phyloP scores from a whole-genome alignment of 2,797 vertebrate species.

The Chelidonichthys spinosus region DNA sequence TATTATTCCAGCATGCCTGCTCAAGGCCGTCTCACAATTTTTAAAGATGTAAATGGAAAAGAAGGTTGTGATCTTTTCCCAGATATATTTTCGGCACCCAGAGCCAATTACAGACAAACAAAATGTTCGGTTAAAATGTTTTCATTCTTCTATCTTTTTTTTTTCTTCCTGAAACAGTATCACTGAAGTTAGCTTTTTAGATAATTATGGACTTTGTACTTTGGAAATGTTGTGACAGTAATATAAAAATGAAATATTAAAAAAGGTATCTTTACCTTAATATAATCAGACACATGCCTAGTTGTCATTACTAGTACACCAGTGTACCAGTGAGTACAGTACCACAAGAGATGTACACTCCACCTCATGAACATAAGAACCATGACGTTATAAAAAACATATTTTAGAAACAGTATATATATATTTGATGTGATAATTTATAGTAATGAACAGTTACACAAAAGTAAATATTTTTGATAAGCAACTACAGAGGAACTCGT shows the following conservation, averaged over 20 bases:
- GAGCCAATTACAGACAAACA: constrained; percentile 32
- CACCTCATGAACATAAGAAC: constrained; percentile 33
- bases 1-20: constrained; percentile 70
- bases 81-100: constrained; percentile 28
- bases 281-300: constrained; percentile 39
- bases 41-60: constrained; percentile 86
- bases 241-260: constrained; percentile 53
- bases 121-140: constrained; percentile 8
- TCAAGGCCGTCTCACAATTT: constrained; percentile 86
- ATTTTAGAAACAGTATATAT: constrained; percentile 48
- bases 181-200: constrained; percentile 34
- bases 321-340: constrained; percentile 64
- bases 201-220: constrained; percentile 32
- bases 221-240: constrained; percentile 48
- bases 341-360: constrained; percentile 35
- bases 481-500: constrained; percentile 31
- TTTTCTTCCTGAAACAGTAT: constrained; percentile 21
- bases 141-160: constrained; percentile 19
- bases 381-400: constrained; percentile 33
- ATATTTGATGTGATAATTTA: constrained; percentile 61
- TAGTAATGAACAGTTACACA: constrained; percentile 48
- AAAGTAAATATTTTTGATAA: constrained; percentile 70
- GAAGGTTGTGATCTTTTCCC: constrained; percentile 85
- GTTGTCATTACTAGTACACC: constrained; percentile 62
- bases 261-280: constrained; percentile 36